These are phyloP conservation scores for Dasyurus viverrinus DNA, from an alignment of 2,113 vertebrate genomes.

Conservation along the genomic window DNA sequence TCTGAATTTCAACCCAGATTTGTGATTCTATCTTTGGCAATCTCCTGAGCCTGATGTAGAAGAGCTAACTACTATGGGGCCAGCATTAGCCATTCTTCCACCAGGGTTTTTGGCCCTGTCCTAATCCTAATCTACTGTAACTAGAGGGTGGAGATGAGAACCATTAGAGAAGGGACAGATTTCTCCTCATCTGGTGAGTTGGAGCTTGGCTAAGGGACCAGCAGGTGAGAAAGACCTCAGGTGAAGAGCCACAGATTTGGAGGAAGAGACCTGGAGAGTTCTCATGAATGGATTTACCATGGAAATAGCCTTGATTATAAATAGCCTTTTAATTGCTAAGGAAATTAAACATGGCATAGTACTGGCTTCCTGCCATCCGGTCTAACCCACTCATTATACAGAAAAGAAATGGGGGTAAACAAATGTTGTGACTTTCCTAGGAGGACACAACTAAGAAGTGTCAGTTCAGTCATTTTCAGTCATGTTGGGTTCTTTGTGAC, in stretches of 20 bases:
- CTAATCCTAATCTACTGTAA: background rate
- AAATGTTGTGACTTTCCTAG: too few relatives aligned
- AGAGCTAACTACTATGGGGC: background rate
- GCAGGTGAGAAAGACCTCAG: constrained; percentile 16
- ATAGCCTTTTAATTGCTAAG: background rate
- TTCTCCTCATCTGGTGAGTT: background rate
- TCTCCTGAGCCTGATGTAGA: background rate
- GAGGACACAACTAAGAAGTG: too few relatives aligned
- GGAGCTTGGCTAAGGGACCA: background rate
- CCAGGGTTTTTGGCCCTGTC: background rate
- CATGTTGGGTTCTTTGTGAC: too few relatives aligned
- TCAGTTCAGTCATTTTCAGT: too few relatives aligned
- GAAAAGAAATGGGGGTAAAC: too few relatives aligned
- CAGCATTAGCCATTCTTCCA: background rate
- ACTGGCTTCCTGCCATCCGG: background rate
- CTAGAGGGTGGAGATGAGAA: background rate
- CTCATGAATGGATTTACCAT: background rate
- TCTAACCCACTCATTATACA: too few relatives aligned
- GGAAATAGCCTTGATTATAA: background rate
- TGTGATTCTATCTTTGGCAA: background rate
- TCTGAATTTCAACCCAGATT: background rate
- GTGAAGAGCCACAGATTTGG: constrained; percentile 19
- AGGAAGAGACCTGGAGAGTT: background rate
- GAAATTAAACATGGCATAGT: background rate
- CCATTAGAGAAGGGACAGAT: background rate